Percentiles rank a stretch among this genome's conserved stretches.
Evolutionary conservation across 2,113 vertebrate species (phyloP).

Genomic region (Gasterosteus nipponicus): DNA sequence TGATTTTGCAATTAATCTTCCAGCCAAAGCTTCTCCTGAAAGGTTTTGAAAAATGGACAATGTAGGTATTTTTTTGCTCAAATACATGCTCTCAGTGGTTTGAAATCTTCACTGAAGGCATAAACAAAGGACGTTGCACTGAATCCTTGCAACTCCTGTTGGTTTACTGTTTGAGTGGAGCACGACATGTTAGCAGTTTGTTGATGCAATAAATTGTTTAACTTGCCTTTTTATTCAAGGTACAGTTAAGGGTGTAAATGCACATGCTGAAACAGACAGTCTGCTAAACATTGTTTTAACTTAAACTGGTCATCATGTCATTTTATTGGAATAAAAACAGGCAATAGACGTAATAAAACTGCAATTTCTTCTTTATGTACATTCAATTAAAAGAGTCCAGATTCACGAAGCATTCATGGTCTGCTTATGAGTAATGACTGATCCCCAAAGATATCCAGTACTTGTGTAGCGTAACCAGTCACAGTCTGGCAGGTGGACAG

Average conservation of each 20-base stretch:
- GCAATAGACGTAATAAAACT: constrained; percentile 8
- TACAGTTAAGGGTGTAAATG: not conserved
- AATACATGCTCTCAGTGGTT: constrained; percentile 4
- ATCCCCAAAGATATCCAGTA: not conserved
- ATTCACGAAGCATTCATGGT: not conserved
- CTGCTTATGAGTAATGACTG: constrained; percentile 9
- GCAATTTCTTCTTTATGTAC: not conserved
- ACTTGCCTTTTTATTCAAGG: constrained; percentile 12
- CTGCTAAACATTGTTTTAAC: not conserved
- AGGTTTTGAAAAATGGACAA: constrained; percentile 43
- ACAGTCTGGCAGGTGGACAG: constrained; percentile 5
- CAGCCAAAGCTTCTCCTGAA: constrained; percentile 29
- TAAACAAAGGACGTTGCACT: constrained; percentile 7
- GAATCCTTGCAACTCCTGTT: constrained; percentile 34
- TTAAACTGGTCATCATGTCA: not conserved
- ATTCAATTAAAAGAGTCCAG: not conserved
- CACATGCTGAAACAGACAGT: not conserved
- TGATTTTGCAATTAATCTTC: constrained; percentile 22
- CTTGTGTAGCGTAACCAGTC: constrained; percentile 4
- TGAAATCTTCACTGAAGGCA: constrained; percentile 28
- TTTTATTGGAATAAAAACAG: constrained; percentile 18
- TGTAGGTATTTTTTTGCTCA: constrained; percentile 38
- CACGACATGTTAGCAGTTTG: constrained; percentile 49
- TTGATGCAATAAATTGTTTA: constrained; percentile 75
- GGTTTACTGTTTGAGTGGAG: constrained; percentile 38